Percentiles rank a stretch among this genome's conserved stretches.
phyloP scores from a whole-genome alignment of 2,797 vertebrate genomes.

The Lepidocolaptes lacrymiger region DNA sequence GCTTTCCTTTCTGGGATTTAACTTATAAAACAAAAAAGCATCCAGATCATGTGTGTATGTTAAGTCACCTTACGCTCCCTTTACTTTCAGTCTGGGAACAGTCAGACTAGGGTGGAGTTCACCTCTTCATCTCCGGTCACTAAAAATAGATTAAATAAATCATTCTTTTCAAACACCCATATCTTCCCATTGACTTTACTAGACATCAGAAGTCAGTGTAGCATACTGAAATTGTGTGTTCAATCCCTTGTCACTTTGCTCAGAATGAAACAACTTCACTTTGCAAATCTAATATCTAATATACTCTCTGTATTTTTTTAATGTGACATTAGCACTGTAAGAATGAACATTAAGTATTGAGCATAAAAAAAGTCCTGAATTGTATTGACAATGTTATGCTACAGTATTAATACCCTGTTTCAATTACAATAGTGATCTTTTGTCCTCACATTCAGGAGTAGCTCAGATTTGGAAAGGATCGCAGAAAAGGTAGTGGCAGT shows the following conservation, averaged over 20 bases:
- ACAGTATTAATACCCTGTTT: not conserved
- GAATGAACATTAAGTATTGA: not conserved
- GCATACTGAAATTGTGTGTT: not conserved
- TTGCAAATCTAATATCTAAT: not conserved
- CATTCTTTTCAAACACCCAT: not conserved
- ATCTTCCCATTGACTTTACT: not conserved
- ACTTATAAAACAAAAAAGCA: not conserved
- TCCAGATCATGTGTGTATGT: not conserved
- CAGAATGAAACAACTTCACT: not conserved
- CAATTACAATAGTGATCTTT: not conserved
- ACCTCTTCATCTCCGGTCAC: not conserved
- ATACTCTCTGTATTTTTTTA: not conserved
- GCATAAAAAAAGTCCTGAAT: not conserved
- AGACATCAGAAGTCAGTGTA: not conserved
- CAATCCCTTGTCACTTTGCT: not conserved
- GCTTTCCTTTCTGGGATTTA: not conserved
- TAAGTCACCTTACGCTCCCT: not conserved
- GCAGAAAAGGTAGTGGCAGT: not conserved
- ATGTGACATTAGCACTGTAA: accelerated
- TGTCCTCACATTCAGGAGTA: not conserved
- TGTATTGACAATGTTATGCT: not conserved
- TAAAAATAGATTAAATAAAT: not conserved
- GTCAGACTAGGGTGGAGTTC: not conserved
- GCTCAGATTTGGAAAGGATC: not conserved
- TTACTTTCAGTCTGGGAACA: not conserved